A percentile compares a stretch with the other conserved stretches of the same genome.
Evolutionary conservation across 2,113 vertebrate species (phyloP).

Genomic region (Entelurus aequoreus): DNA sequence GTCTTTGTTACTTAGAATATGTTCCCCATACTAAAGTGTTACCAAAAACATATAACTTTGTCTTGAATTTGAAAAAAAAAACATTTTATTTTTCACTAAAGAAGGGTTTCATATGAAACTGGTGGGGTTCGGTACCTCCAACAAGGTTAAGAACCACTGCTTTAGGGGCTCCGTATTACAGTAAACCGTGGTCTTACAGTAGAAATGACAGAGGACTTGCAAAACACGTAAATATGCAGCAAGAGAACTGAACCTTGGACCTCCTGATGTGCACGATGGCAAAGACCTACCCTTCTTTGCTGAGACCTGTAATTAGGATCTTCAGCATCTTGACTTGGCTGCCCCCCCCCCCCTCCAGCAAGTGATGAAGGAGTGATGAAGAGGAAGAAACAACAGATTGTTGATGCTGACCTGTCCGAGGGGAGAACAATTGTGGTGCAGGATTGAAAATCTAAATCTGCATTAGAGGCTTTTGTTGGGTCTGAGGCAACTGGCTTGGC

Average conservation of each 20-base stretch:
- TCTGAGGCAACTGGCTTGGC: constrained; percentile 48
- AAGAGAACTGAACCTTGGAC: constrained; percentile 1
- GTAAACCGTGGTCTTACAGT: background rate
- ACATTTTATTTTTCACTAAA: no score
- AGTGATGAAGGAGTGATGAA: constrained; percentile 28
- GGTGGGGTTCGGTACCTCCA: no score
- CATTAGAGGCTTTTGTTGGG: constrained; percentile 70
- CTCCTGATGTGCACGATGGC: constrained; percentile 21
- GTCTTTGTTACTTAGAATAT: no score
- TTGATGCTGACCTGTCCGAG: constrained; percentile 63
- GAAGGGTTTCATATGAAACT: no score
- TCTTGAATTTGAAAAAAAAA: no score
- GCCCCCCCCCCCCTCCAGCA: constrained; percentile 12
- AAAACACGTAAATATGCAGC: background rate
- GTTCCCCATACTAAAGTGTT: no score
- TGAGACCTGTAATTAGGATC: constrained; percentile 35
- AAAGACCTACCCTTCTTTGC: constrained; percentile 47
- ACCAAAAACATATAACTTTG: no score
- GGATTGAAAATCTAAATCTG: constrained; percentile 73
- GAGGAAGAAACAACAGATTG: constrained; percentile 63
- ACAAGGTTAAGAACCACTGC: no score
- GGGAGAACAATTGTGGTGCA: constrained; percentile 50
- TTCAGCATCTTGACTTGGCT: constrained; percentile 8
- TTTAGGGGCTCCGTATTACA: no score
- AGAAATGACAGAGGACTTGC: background rate